These are phyloP conservation scores for Mastacembelus armatus DNA, from an alignment of 2,797 vertebrate species.

Conservation along the genomic window DNA sequence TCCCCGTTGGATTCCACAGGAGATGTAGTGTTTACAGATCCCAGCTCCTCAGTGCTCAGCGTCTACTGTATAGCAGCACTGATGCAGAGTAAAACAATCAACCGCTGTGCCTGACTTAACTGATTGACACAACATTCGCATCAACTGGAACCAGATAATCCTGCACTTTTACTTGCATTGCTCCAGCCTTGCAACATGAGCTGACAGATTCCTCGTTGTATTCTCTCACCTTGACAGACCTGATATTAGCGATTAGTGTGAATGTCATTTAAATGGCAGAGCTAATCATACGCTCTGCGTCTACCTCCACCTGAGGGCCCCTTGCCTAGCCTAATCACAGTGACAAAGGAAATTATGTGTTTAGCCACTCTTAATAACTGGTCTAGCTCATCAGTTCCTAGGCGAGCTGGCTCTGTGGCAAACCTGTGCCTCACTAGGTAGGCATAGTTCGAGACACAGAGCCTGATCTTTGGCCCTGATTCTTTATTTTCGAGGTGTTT, in stretches of 20 bases:
- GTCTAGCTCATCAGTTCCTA: slow-evolving; percentile 67
- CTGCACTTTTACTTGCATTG: slow-evolving; percentile 40
- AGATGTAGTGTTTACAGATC: slow-evolving; percentile 65
- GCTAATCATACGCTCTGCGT: slow-evolving; percentile 78
- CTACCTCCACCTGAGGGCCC: slow-evolving; percentile 73
- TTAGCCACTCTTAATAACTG: slow-evolving; percentile 77
- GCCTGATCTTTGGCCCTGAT: slow-evolving; percentile 30
- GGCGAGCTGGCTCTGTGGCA: slow-evolving; percentile 35
- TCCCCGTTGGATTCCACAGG: slow-evolving; percentile 47
- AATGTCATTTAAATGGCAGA: slow-evolving; percentile 85
- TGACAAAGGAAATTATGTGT: slow-evolving; percentile 78
- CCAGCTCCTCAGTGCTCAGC: slow-evolving; percentile 48
- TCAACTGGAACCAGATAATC: slow-evolving; percentile 69
- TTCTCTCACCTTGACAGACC: slow-evolving; percentile 75
- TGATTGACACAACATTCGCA: slow-evolving; percentile 63
- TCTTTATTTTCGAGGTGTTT: slow-evolving; percentile 40
- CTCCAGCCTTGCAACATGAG: slow-evolving; percentile 44
- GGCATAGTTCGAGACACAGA: slow-evolving; percentile 17
- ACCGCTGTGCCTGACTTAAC: slow-evolving; percentile 59
- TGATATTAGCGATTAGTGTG: slow-evolving; percentile 81
- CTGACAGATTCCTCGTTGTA: slow-evolving; percentile 62
- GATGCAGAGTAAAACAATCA: slow-evolving; percentile 64
- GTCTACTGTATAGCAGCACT: slow-evolving; percentile 54
- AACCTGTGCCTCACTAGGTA: slow-evolving; percentile 27
- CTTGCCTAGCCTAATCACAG: slow-evolving; percentile 70